Evolutionary conservation across 2,888 invertebrate genomes (phyloP), one percentile per base, ranked within the genome.

Genomic region (Melikaiella ostensackeni): DNA sequence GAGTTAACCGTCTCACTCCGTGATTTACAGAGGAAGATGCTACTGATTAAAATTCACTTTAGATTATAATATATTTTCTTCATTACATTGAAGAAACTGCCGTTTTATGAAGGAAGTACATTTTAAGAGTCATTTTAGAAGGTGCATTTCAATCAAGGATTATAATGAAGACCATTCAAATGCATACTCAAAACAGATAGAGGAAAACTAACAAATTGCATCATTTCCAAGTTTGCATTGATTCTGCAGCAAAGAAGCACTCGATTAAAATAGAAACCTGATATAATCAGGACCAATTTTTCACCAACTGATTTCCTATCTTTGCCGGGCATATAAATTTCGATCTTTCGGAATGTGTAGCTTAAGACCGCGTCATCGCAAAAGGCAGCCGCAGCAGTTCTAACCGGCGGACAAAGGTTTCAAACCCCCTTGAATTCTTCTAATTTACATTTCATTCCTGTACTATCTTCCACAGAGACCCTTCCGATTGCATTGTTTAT

Each of bases 401-500:
- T 19, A 64, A 24, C 46, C 30, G 24, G 30, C 46, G 27, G 70
- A 70, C 70, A 70, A 70, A 70, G 70, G 70, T 70, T 76, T 76
- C 57, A 42, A 70, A 66, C n/a, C 35, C 21, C 76, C 61, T 30
- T 61, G 21, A 33, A 64, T 64, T 33, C 64, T 64, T 30, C 50
- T 46, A 55, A 59, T 66, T 70, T 70, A 70, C 76, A 74, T 64
- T 74, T 74, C 57, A 50, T 46, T 73, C 35, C 73, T 55, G 61
- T 63, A n/a, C 59, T 33, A 35, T 46, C 30, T 35, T 70, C 24
- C 13, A 64, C 24, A 21, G 21, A 64, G 64, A 30, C 30, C 30
- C n/a, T 70, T 27, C n/a, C 50, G 46, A 50, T 50, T 50, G 70
- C 50, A 70, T 70, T 70, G 50, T 70, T 70, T 50, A 27, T 30